Evolutionary conservation across 2,888 invertebrate species (phyloP), one percentile per base, ranked within the genome.

Genomic region (Orthosia cruda): DNA sequence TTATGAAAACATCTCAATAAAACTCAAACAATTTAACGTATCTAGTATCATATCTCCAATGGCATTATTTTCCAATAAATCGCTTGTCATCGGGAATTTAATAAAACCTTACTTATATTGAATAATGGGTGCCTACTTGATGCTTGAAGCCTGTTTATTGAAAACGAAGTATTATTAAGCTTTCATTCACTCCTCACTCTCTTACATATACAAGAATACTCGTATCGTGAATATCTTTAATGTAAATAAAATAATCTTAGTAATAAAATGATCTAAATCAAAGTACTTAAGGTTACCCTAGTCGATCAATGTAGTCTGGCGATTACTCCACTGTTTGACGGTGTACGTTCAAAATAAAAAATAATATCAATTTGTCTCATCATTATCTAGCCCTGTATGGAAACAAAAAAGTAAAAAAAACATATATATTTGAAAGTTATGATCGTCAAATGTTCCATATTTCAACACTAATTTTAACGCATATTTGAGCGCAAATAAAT

Each of bases 101-200:
- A 91, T 91, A 89, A 89, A 90, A 89, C 86, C 84, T 87, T 88
- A 87, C 84, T 87, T 88, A 87, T 87, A 90, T 88, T 90, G 85
- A 89, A 89, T 91, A 87, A 89, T 87, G 84, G 86, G 75, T 84
- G 77, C 79, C 83, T 80, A 87, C 87, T 91, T 87, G 81, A 88
- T 84, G 81, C 81, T 75, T 83, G 84, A 86, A 85, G 73, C 83
- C 80, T 89, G 81, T 87, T 90, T 90, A 89, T 89, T 89, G 89
- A 88, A 87, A 69, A 71, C 50, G 47, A 52, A 54, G 45, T 67
- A 52, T 40, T 61, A 40, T 18, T 20, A 54, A 54, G 66, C 63
- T 69, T 64, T 71, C 62, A 58, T 64, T 71, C 40, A 26, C 49
- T 20, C 23, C 55, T 64, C 49, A 67, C 26, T 20, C 45, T 61